A percentile compares a stretch with the other conserved stretches of the same genome.
phyloP scores from a whole-genome alignment of 2,888 invertebrate genomes.

The Platypus cylindrus region DNA sequence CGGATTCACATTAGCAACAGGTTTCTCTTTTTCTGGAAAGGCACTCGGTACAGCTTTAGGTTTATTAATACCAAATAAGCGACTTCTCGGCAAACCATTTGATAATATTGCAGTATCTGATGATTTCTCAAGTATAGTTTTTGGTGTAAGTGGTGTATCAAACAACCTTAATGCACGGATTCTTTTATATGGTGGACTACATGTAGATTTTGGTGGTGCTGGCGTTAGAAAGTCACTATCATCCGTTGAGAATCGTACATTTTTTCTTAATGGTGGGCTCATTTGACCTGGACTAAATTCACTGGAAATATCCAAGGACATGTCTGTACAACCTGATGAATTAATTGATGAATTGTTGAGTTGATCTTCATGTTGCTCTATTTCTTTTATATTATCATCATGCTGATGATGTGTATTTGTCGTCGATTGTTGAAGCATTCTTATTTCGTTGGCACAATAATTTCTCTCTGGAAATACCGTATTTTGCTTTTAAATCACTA shows the following conservation, averaged over 20 bases:
- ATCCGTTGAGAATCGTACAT: constrained; percentile 43
- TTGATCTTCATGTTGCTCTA: too few species aligned
- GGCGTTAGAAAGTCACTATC: constrained; percentile 20
- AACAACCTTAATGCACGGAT: constrained; percentile 54
- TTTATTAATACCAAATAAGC: constrained; percentile 40
- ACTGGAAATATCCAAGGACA: constrained; percentile 50
- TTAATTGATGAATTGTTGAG: too few species aligned
- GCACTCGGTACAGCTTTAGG: constrained; percentile 34
- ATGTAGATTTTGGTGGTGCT: constrained; percentile 28
- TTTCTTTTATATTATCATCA: too few species aligned
- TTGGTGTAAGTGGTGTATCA: constrained; percentile 77
- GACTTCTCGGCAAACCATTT: constrained; percentile 36
- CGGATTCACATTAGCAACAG: constrained; percentile 70
- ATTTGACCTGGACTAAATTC: constrained; percentile 29
- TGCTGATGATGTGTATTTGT: too few species aligned
- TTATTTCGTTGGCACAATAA: too few species aligned
- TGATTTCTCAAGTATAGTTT: constrained; percentile 64
- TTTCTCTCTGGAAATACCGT: too few species aligned
- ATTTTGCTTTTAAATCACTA: too few species aligned
- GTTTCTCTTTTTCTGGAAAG: constrained; percentile 37
- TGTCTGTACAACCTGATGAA: constrained; percentile 45
- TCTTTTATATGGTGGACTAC: constrained; percentile 47
- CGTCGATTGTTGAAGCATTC: too few species aligned
- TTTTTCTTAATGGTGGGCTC: constrained; percentile 38
- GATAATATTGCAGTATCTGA: constrained; percentile 42